Base-by-base conservation (phyloP, 1,140 invertebrate genomes). In the Neelides sp. region DNA sequence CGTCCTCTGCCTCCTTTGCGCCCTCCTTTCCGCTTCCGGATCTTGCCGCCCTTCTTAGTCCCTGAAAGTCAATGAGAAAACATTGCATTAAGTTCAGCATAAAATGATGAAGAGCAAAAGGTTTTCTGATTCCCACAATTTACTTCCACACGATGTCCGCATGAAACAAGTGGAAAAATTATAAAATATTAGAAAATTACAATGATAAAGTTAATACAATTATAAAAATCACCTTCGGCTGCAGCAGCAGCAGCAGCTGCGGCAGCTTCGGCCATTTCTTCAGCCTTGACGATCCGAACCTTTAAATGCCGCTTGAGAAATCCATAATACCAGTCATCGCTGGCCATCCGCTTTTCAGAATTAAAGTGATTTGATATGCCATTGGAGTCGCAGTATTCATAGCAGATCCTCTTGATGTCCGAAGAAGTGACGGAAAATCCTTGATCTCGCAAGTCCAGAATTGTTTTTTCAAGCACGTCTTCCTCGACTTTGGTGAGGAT, bases 161-260 rank as follows among this genome's bases (percentile, higher is more conserved):
- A n/a, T n/a, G n/a, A n/a, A n/a, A n/a, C n/a, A n/a, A n/a, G n/a
- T n/a, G n/a, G n/a, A n/a, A n/a, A n/a, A n/a, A n/a, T n/a, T n/a
- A n/a, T n/a, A n/a, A n/a, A n/a, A n/a, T n/a, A n/a, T n/a, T n/a
- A n/a, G n/a, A n/a, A n/a, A n/a, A n/a, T n/a, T n/a, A n/a, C n/a
- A n/a, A n/a, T n/a, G n/a, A n/a, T n/a, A n/a, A n/a, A n/a, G n/a
- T n/a, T n/a, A n/a, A n/a, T n/a, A n/a, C n/a, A n/a, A n/a, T n/a
- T n/a, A n/a, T n/a, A n/a, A n/a, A n/a, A n/a, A n/a, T n/a, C n/a
- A n/a, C n/a, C 61, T 64, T 20, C 59, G 61, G 66, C 63, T 52
- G 68, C 65, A 1, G 64, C 56, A 30, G 61, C 59, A 42, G 67
- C 64, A 52, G 57, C 58, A 42, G 62, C 63, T 55, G 59, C n/a